These are phyloP conservation scores for Chaetops frenatus DNA, from an alignment of 2,113 vertebrate genomes.

Conservation along the genomic window DNA sequence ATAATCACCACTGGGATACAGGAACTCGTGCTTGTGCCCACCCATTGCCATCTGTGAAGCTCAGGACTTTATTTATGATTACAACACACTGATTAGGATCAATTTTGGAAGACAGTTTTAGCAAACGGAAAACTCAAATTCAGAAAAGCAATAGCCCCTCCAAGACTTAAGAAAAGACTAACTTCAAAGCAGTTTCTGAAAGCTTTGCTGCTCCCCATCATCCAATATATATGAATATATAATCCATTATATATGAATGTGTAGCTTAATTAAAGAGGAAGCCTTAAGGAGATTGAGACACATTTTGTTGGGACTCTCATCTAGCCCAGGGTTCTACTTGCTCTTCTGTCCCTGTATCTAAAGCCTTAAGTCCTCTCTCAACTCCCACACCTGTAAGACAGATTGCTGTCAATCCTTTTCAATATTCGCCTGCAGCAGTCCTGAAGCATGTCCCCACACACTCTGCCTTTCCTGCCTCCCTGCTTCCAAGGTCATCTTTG, in stretches of 20 bases:
- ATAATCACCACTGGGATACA: constrained; percentile 41
- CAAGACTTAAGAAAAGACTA: background rate
- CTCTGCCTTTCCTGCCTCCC: too few relatives aligned
- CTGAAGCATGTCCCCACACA: background rate
- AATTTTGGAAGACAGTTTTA: background rate
- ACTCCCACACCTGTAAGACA: background rate
- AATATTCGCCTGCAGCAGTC: background rate
- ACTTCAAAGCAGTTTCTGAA: background rate
- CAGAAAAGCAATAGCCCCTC: background rate
- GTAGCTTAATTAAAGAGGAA: background rate
- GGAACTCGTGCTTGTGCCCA: constrained; percentile 5
- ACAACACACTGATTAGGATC: background rate
- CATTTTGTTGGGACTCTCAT: background rate
- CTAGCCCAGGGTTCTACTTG: background rate
- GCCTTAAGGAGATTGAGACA: background rate
- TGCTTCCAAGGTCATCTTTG: background rate
- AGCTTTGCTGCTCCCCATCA: background rate
- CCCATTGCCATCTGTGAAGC: background rate
- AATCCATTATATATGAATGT: background rate
- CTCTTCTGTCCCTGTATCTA: background rate
- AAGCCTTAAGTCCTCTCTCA: background rate
- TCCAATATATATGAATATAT: background rate
- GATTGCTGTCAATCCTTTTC: background rate
- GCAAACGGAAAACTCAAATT: background rate
- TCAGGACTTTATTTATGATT: background rate